Base-by-base conservation (phyloP, 1,140 invertebrate species). In the Charaxes varanes region DNA sequence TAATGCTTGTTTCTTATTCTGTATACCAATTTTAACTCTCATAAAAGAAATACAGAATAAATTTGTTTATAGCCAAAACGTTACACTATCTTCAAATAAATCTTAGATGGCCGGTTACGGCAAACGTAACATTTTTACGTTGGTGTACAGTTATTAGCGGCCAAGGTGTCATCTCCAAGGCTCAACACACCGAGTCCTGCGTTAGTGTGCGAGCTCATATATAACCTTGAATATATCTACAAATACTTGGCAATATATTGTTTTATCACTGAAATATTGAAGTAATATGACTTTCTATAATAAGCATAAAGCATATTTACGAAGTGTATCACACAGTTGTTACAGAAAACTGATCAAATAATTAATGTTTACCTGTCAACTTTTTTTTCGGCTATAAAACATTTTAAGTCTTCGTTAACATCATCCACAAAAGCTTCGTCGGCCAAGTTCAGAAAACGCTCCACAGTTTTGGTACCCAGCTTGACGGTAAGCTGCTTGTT, bases 381-480 rank as follows among this genome's bases (percentile, higher is more conserved):
- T 67, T 62, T 72, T 69, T 68, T 70, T 56, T 71, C 69, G 56
- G 63, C 56, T 44, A 77, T 41, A 64, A 81, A 85, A 72, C 77
- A 81, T 84, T 74, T 79, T 55, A 85, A 42, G 63, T 81, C 78
- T 60, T 84, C 78, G 55, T 70, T 84, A 45, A 84, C 80, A 79
- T 84, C 74, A 43, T 85, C 78, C 51, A 84, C 61, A 55, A 85
- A 85, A 59, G 68, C 70, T 33, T 63, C 65, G 64, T 85, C 80
- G 35, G 78, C 80, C 43, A 79, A 62, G 59, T 67, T 78, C 26
- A 85, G 54, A 48, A 85, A 76, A 40, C 73, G 67, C 50, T 84
- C 80, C 30, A 81, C 65, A 41, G 72, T 80, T 81, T 80, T 84
- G 77, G 82, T 63, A 84, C 79, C 82, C 82, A 85, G 82, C 62